phyloP scores from a whole-genome alignment of 2,797 vertebrate species.

The Manis javanica region DNA sequence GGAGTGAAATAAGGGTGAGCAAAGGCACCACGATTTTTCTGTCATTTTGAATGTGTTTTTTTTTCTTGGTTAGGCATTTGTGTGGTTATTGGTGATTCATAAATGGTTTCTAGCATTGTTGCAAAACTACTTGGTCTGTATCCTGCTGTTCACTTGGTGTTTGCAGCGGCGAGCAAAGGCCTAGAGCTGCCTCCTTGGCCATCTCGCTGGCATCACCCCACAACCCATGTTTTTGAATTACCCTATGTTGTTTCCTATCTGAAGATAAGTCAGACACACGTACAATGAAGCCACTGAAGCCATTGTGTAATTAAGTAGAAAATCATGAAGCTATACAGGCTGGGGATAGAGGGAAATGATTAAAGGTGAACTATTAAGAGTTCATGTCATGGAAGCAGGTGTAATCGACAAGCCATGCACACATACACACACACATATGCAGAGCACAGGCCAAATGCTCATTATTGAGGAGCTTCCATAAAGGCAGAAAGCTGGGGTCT shows the following conservation, averaged over 20 bases:
- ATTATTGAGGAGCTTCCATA: background rate
- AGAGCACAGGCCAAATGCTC: background rate
- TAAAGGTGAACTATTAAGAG: background rate
- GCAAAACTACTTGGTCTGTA: background rate
- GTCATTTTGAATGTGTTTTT: background rate
- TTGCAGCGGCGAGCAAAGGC: background rate
- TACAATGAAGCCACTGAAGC: background rate
- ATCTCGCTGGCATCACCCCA: background rate
- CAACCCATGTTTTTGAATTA: background rate
- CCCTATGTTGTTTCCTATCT: rapidly evolving
- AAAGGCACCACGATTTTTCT: too few relatives aligned
- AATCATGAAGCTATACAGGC: background rate
- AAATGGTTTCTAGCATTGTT: background rate
- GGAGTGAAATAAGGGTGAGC: background rate
- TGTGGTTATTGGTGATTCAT: background rate
- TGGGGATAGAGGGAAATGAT: background rate
- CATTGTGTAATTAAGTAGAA: background rate
- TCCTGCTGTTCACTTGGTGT: background rate
- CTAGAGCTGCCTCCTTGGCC: background rate
- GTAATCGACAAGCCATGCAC: background rate
- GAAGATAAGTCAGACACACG: background rate
- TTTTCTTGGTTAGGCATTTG: background rate
- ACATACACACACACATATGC: background rate
- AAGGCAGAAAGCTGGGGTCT: background rate
- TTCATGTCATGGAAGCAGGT: background rate